Conservation (phyloP, 1,140 invertebrate species). For the Leptestheria dahalacensis region DNA sequence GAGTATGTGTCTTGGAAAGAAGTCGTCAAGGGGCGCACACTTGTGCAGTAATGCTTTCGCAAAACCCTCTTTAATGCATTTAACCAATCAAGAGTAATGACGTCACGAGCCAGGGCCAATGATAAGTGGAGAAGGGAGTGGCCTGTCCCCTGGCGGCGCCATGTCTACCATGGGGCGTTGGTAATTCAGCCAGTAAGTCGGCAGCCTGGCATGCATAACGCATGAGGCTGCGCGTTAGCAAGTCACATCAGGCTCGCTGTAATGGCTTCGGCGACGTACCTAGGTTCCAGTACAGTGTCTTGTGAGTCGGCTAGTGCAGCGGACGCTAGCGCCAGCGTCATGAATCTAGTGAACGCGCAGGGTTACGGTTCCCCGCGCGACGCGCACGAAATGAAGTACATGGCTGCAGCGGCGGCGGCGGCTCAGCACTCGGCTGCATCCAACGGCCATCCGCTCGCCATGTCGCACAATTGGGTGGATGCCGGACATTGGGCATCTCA, state of each 20-base stretch:
- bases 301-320: constrained; percentile 16
- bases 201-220: constrained; percentile 12
- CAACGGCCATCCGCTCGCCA: constrained; percentile 10
- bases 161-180: neutral
- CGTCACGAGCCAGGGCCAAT: neutral
- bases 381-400: constrained; percentile 16
- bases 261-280: constrained; percentile 16
- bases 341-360: constrained; percentile 16
- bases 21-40: no score
- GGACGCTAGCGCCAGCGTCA: constrained; percentile 10
- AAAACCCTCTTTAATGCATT: neutral
- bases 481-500: constrained; percentile 47
- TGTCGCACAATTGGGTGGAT: constrained; percentile 61
- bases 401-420: constrained; percentile 13
- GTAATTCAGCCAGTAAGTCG: neutral
- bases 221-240: constrained; percentile 17
- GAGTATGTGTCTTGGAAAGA: no score
- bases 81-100: neutral
- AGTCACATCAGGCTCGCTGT: constrained; percentile 16
- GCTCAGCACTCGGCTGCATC: neutral
- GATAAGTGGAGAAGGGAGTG: neutral
- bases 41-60: no score
- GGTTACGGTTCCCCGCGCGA: constrained; percentile 15
- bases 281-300: constrained; percentile 14
- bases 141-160: neutral